These are phyloP conservation scores for Zaprionus bogoriensis DNA, from an alignment of 2,888 invertebrate species.

Conservation along the genomic window DNA sequence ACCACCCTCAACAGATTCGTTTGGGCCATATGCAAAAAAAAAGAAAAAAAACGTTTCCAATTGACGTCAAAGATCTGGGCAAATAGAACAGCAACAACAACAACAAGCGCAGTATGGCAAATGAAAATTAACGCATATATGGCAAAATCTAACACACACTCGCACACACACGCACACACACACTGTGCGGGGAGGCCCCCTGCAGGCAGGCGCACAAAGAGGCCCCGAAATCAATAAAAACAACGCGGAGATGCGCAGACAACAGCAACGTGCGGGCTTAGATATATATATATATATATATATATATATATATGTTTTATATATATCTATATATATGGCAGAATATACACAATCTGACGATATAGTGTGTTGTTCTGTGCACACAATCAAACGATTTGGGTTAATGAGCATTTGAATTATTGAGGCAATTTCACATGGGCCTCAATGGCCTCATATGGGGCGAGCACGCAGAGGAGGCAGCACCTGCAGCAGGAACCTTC, in stretches of 20 bases:
- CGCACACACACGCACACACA: conserved; percentile 3
- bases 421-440: conserved; percentile 23
- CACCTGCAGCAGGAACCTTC: neutral
- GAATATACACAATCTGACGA: neutral
- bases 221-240: conserved; percentile 48
- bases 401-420: conserved; percentile 59
- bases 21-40: conserved; percentile 39
- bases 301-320: neutral
- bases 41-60: conserved; percentile 35
- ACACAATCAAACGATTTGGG: conserved; percentile 52
- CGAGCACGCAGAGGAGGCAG: neutral
- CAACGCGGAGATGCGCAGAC: conserved; percentile 17
- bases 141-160: conserved; percentile 40
- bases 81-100: too few relatives aligned
- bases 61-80: conserved; percentile 48
- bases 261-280: conserved; percentile 4
- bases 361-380: conserved; percentile 1
- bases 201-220: neutral
- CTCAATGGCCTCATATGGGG: neutral
- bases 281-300: neutral
- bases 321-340: neutral
- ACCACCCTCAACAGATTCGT: conserved; percentile 32
- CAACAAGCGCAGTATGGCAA: conserved; percentile 39
- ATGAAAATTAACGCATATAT: conserved; percentile 68
- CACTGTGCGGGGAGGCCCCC: neutral